phyloP scores from a whole-genome alignment of 2,888 invertebrate genomes.

The Patella ulyssiponensis region DNA sequence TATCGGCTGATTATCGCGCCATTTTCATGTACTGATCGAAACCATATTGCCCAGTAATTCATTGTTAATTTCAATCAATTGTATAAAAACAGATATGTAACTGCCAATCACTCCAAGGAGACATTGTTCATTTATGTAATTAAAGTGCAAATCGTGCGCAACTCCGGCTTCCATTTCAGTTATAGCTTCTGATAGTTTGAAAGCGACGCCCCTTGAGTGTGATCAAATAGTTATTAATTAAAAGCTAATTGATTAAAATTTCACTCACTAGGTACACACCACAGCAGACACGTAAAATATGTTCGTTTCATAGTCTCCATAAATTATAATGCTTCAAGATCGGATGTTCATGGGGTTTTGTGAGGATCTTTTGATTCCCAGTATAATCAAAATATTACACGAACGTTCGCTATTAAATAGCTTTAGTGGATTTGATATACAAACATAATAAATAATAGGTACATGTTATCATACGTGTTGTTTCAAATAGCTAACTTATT shows the following conservation, averaged over 20 bases:
- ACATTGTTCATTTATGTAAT: conserved; percentile 11
- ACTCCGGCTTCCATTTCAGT: neutral
- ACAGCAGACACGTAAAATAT: too few relatives aligned
- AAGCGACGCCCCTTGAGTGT: neutral
- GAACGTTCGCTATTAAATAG: too few relatives aligned
- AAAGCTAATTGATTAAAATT: neutral
- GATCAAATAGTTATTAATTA: neutral
- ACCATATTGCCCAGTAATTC: conserved; percentile 5
- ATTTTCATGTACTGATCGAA: conserved; percentile 3
- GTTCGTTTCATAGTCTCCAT: too few relatives aligned
- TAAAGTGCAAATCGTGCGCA: conserved; percentile 4
- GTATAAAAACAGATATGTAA: conserved; percentile 9
- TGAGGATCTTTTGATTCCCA: too few relatives aligned
- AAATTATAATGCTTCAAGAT: too few relatives aligned
- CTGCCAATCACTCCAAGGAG: neutral
- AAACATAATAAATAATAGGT: too few relatives aligned
- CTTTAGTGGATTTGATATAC: too few relatives aligned
- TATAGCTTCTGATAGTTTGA: neutral
- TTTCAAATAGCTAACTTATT: too few relatives aligned
- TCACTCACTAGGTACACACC: too few relatives aligned
- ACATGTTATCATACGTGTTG: too few relatives aligned
- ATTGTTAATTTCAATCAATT: conserved; percentile 11
- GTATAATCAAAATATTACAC: too few relatives aligned
- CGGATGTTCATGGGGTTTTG: too few relatives aligned
- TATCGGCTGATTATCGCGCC: conserved; percentile 11